Evolutionary conservation across 92 coral and sea anemone genomes (phyloP), one percentile per base, ranked within the genome.

Genomic region (Siderastrea siderea): DNA sequence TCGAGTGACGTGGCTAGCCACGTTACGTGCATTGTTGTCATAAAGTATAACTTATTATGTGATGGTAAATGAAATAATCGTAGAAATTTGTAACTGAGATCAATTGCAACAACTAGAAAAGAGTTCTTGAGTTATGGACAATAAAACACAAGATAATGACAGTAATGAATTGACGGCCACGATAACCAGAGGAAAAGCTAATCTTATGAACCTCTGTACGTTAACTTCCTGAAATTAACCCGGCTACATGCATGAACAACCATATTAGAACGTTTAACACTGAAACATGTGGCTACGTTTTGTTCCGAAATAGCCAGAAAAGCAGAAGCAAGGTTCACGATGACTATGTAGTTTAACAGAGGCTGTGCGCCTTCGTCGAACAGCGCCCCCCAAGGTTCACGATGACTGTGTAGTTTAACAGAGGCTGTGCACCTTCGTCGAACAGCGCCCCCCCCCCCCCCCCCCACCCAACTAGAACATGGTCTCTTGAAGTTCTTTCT

Each of bases 151-250:
- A n/a, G 16, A 49, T 72, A 49, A 48, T 6, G 46, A 74, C 17
- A 13, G 7, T 51, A 15, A 53, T 4, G 82, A n/a, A 44, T 15
- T 44, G 13, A 26, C n/a, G 55, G 47, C 3, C 49, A 77, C 44
- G 71, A 52, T 45, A 45, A n/a, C 47, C 47, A 17, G 69, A 45
- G 17, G 45, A 58, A 44, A 7, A 13, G 43, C 26, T 44, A 77
- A 77, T 59, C 82, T 10, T 53, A 12, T 43, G 57, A 11, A 11
- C 9, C 43, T 72, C 13, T 58, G 2, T 46, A 14, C 2, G 26
- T n/a, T 61, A 84, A 61, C 80, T 51, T 73, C 73, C 74, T 65
- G 87, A 73, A 73, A 84, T 84, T 74, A 19, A 10, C 62, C 53
- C 38, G 38, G 2, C 44, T 57, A 48, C 9, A 61, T 26, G 10